Conservation (phyloP, 2,797 vertebrate species). For the Chaenodraco wilsoni region DNA sequence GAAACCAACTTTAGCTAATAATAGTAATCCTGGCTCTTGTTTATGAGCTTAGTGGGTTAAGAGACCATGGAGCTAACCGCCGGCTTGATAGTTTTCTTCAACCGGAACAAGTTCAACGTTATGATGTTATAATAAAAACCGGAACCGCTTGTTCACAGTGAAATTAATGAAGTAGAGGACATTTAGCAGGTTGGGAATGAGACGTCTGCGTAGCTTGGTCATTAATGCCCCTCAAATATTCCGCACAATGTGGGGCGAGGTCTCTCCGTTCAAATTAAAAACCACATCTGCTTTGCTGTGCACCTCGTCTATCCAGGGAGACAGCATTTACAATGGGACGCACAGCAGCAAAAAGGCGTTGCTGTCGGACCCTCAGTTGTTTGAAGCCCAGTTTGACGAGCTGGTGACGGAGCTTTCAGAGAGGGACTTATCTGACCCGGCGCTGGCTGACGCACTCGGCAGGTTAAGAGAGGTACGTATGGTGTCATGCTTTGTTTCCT, state of each 20-base stretch:
- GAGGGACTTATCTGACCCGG: conserved; percentile 82
- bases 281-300: conserved; percentile 16
- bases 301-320: conserved; percentile 69
- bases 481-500: not conserved
- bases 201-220: conserved; percentile 39
- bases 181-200: conserved; percentile 45
- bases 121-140: not conserved
- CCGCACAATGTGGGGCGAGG: conserved; percentile 16
- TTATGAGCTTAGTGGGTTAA: not conserved
- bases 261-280: conserved; percentile 2
- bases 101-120: not conserved
- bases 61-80: not conserved
- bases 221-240: conserved; percentile 28
- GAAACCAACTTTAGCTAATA: conserved; percentile 34
- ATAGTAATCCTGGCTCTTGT: conserved; percentile 24
- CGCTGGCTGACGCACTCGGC: conserved; percentile 83
- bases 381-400: conserved; percentile 87
- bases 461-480: conserved; percentile 78
- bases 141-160: not conserved
- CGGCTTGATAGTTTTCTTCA: not conserved
- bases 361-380: conserved; percentile 82
- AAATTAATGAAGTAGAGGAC: not conserved
- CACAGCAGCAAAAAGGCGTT: conserved; percentile 57
- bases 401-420: conserved; percentile 88
- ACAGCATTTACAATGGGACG: conserved; percentile 70